Conservation (phyloP, 2,888 invertebrate genomes). For the Graphium colonna region DNA sequence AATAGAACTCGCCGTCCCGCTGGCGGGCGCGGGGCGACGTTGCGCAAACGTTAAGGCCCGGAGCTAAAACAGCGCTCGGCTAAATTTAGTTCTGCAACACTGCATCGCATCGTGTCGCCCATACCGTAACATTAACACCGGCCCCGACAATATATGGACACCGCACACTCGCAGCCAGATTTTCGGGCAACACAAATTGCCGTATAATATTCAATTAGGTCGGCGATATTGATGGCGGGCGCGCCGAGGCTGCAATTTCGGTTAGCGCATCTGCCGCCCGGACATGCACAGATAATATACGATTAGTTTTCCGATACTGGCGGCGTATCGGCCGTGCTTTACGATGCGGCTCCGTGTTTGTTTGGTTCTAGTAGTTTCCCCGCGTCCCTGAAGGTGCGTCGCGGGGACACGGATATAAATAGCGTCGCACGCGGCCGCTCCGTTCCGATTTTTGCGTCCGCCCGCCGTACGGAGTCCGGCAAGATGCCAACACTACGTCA, state of each 20-base stretch:
- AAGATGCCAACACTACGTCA: constrained; percentile 73
- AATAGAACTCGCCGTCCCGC: constrained; percentile 65
- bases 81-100: constrained; percentile 69
- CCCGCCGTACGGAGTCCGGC: constrained; percentile 71
- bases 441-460: constrained; percentile 56
- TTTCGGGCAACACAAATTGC: constrained; percentile 76
- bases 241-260: constrained; percentile 66
- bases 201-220: constrained; percentile 79
- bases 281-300: constrained; percentile 61
- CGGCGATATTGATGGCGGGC: constrained; percentile 66
- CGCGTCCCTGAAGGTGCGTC: constrained; percentile 63
- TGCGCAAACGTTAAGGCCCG: constrained; percentile 66
- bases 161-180: constrained; percentile 74
- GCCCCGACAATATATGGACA: constrained; percentile 64
- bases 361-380: constrained; percentile 32
- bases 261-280: constrained; percentile 71
- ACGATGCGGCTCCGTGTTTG: background rate
- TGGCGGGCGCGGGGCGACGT: constrained; percentile 48
- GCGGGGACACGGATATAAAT: constrained; percentile 57
- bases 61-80: constrained; percentile 66
- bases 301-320: constrained; percentile 65
- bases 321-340: background rate
- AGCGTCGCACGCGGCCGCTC: constrained; percentile 47
- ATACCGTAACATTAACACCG: constrained; percentile 63
- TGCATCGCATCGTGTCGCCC: constrained; percentile 60